Conservation (phyloP, 2,113 vertebrate genomes). For the Neolamprologus modestus region DNA sequence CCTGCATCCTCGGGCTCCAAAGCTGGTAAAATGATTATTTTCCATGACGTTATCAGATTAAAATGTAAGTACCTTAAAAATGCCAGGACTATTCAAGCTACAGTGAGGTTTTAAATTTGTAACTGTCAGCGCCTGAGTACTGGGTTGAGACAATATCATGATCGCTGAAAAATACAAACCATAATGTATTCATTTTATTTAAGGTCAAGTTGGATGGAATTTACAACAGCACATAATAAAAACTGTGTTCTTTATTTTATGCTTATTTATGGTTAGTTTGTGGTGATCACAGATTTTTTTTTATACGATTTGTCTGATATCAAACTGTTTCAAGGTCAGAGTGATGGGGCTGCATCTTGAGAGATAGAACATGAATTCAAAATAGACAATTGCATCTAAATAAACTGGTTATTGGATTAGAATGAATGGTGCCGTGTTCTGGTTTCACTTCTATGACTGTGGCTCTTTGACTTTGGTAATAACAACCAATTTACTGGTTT, state of each 20-base stretch:
- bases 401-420: neutral
- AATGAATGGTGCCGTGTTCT: neutral
- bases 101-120: neutral
- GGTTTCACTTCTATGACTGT: neutral
- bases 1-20: neutral
- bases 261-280: neutral
- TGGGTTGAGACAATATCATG: neutral
- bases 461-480: neutral
- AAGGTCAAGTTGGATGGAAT: neutral
- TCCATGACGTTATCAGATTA: slow-evolving; percentile 44
- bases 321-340: slow-evolving; percentile 16
- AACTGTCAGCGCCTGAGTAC: neutral
- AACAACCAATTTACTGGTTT: neutral
- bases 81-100: neutral
- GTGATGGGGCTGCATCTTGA: neutral
- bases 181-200: neutral
- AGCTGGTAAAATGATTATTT: slow-evolving; percentile 53
- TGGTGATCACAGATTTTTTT: neutral
- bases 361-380: neutral
- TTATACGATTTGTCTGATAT: neutral
- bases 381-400: neutral
- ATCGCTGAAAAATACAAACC: neutral
- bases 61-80: neutral
- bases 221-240: neutral
- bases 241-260: neutral